These are phyloP conservation scores for Pangasianodon hypophthalmus DNA, from an alignment of 2,113 vertebrate species.

Conservation along the genomic window DNA sequence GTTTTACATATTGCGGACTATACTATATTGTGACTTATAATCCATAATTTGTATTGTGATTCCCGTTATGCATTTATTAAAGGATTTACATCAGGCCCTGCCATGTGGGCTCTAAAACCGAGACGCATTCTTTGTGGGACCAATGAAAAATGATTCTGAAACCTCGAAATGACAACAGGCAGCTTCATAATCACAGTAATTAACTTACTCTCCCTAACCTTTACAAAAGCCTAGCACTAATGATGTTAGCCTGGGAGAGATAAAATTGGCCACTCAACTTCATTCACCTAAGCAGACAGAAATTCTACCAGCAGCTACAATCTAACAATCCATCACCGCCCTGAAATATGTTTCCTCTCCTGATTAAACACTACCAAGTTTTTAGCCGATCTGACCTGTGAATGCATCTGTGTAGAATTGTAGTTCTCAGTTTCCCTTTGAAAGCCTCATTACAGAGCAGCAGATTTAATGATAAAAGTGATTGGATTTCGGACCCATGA, in stretches of 20 bases:
- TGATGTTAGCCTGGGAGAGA: constrained; percentile 34
- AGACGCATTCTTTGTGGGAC: background rate
- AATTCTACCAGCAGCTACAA: constrained; percentile 28
- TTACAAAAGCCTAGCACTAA: constrained; percentile 27
- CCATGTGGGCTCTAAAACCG: background rate
- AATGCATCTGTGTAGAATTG: constrained; percentile 41
- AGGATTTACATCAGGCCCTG: constrained; percentile 3
- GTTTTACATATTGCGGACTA: background rate
- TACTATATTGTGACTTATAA: constrained; percentile 11
- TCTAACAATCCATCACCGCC: constrained; percentile 33
- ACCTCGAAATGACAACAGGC: constrained; percentile 38
- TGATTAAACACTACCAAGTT: constrained; percentile 42
- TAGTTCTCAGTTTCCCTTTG: constrained; percentile 29
- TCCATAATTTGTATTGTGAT: background rate
- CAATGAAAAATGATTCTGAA: constrained; percentile 27
- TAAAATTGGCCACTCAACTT: constrained; percentile 32
- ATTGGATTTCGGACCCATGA: constrained; percentile 47
- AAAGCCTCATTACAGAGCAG: constrained; percentile 42
- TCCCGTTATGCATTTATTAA: constrained; percentile 12
- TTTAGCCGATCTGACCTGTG: constrained; percentile 37
- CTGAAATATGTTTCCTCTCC: constrained; percentile 13
- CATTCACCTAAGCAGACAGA: constrained; percentile 39
- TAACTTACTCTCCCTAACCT: constrained; percentile 49
- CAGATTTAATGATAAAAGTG: constrained; percentile 54
- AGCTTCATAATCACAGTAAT: constrained; percentile 50